Percentiles rank a stretch among this genome's conserved stretches.
These are phyloP conservation scores for Hyles euphorbiae DNA, from an alignment of 1,140 invertebrate genomes.

Conservation along the genomic window DNA sequence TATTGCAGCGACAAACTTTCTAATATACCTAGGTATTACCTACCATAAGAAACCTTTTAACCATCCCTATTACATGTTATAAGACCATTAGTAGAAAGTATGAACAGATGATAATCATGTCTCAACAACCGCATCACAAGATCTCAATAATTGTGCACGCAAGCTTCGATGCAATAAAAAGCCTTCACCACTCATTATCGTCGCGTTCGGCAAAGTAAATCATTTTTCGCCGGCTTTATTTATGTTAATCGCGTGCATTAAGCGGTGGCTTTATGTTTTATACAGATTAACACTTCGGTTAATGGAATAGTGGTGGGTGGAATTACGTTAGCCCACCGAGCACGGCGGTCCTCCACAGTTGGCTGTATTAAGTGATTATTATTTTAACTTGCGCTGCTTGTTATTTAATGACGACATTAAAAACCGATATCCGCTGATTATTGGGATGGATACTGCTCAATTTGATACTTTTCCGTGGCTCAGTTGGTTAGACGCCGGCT, in stretches of 20 bases:
- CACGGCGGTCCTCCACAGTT: neutral
- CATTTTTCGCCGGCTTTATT: slow-evolving; percentile 36
- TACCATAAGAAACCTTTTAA: too few species aligned
- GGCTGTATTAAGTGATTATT: slow-evolving; percentile 5
- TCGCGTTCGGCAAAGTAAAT: slow-evolving; percentile 20
- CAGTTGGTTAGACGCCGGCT: too few species aligned
- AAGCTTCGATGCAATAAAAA: neutral
- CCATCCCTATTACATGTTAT: too few species aligned
- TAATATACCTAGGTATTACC: too few species aligned
- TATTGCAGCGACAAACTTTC: too few species aligned
- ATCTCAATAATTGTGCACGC: slow-evolving; percentile 1
- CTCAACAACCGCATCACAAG: slow-evolving; percentile 11
- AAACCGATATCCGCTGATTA: too few species aligned
- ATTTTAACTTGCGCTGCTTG: too few species aligned
- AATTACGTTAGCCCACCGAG: slow-evolving; percentile 22
- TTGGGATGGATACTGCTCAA: too few species aligned
- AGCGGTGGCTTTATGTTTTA: slow-evolving; percentile 43
- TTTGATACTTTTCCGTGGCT: too few species aligned
- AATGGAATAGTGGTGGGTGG: slow-evolving; percentile 39
- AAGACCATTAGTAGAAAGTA: too few species aligned
- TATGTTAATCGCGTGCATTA: slow-evolving; percentile 43
- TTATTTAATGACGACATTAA: too few species aligned
- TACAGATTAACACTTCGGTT: slow-evolving; percentile 53
- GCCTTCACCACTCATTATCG: slow-evolving; percentile 3
- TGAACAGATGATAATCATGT: too few species aligned